Evolutionary conservation across 2,113 vertebrate genomes (phyloP).

Genomic region (Paradisaea rubra): DNA sequence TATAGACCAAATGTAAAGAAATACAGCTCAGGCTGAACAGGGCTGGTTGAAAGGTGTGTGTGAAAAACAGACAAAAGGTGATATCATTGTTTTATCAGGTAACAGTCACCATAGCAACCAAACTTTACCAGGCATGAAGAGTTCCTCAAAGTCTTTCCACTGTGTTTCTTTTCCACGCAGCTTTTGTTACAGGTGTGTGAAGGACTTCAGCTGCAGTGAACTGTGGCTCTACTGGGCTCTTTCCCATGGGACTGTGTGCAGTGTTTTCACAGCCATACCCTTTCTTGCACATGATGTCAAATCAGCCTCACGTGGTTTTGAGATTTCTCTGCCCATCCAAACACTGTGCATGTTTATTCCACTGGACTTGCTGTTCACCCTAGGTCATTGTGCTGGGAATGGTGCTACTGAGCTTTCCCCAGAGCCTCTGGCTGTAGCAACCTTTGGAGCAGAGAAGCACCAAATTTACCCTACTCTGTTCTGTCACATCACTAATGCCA

Average conservation of each 20-base stretch:
- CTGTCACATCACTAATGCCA: background rate
- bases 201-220: background rate
- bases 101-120: background rate
- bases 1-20: background rate
- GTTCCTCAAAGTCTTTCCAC: background rate
- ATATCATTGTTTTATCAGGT: background rate
- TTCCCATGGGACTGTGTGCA: background rate
- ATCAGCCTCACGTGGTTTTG: accelerated
- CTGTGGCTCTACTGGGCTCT: background rate
- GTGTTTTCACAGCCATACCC: background rate
- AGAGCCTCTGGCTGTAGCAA: background rate
- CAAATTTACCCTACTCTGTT: background rate
- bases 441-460: background rate
- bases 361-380: background rate
- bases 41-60: background rate
- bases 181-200: background rate
- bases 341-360: background rate
- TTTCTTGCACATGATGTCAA: background rate
- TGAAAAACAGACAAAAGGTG: background rate
- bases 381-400: accelerated
- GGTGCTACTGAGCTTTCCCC: background rate
- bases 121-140: background rate
- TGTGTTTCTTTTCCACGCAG: background rate
- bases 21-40: background rate
- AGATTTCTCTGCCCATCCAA: background rate